Percentiles rank a stretch among this genome's conserved stretches.
Evolutionary conservation across 2,113 vertebrate genomes (phyloP).

Genomic region (Tretioscincus oriximinensis): DNA sequence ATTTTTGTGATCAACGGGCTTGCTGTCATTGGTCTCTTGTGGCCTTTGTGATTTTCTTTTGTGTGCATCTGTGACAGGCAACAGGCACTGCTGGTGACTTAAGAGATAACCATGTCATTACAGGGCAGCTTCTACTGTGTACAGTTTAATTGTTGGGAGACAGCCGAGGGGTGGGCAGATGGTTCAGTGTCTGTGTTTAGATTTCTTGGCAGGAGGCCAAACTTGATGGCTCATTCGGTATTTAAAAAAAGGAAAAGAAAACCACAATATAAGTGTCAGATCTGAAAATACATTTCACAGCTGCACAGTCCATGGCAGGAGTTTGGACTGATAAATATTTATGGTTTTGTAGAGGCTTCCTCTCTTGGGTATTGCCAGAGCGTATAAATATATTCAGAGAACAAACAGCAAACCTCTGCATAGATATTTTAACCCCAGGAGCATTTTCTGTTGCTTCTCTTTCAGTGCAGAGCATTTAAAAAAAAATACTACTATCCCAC

Average conservation of each 20-base stretch:
- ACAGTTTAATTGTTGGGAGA: conserved; percentile 4
- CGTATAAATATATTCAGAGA: not conserved
- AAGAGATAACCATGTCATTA: not conserved
- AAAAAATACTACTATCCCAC: not conserved
- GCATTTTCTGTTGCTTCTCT: rapidly evolving
- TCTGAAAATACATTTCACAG: not conserved
- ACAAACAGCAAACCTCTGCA: conserved; percentile 20
- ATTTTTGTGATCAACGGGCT: not conserved
- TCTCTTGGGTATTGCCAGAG: not conserved
- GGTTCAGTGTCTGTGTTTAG: conserved; percentile 7
- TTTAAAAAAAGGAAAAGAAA: not conserved
- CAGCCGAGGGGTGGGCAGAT: not conserved
- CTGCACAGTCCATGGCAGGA: conserved; percentile 14
- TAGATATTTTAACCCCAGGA: not conserved
- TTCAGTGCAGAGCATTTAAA: not conserved
- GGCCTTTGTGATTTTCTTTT: not conserved
- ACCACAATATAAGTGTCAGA: not conserved
- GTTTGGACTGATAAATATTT: conserved; percentile 29
- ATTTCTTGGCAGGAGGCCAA: not conserved
- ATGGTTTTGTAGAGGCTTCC: conserved; percentile 17
- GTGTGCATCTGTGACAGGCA: not conserved
- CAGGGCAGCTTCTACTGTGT: not conserved
- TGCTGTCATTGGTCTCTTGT: not conserved
- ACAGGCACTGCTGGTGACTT: not conserved
- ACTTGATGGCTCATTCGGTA: not conserved